These are phyloP conservation scores for Xenopus petersii DNA, from an alignment of 2,797 vertebrate genomes.

Conservation along the genomic window DNA sequence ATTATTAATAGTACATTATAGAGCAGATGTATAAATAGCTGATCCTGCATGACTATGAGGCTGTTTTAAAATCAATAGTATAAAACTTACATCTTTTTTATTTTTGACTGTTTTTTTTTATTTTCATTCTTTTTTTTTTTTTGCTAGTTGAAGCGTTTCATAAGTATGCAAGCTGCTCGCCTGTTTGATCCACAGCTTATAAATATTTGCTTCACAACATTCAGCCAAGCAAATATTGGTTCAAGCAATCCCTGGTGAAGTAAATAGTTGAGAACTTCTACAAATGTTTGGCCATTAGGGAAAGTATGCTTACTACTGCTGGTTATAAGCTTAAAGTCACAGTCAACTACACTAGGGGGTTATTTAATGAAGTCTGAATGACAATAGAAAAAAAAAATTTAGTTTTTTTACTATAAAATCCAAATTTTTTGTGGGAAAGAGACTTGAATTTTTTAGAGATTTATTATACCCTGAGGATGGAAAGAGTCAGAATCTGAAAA, in stretches of 20 bases:
- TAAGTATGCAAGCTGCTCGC: constrained; percentile 22
- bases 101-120: constrained; percentile 3
- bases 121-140: constrained; percentile 17
- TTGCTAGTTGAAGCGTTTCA: constrained; percentile 38
- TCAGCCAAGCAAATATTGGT: constrained; percentile 11
- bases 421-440: too few species aligned
- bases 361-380: too few species aligned
- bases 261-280: too few species aligned
- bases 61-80: constrained; percentile 53
- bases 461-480: too few species aligned
- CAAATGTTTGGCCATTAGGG: too few species aligned
- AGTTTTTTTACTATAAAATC: too few species aligned
- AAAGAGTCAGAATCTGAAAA: too few species aligned
- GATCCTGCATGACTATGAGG: constrained; percentile 47
- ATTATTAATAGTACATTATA: constrained; percentile 53
- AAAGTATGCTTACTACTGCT: too few species aligned
- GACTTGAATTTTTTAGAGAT: too few species aligned
- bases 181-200: not conserved
- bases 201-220: constrained; percentile 11
- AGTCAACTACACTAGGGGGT: too few species aligned
- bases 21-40: constrained; percentile 52
- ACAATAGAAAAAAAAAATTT: too few species aligned
- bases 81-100: constrained; percentile 51
- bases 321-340: too few species aligned
- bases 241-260: constrained; percentile 15